These are phyloP conservation scores for Rhineura floridana DNA, from an alignment of 2,113 vertebrate species.

Conservation along the genomic window DNA sequence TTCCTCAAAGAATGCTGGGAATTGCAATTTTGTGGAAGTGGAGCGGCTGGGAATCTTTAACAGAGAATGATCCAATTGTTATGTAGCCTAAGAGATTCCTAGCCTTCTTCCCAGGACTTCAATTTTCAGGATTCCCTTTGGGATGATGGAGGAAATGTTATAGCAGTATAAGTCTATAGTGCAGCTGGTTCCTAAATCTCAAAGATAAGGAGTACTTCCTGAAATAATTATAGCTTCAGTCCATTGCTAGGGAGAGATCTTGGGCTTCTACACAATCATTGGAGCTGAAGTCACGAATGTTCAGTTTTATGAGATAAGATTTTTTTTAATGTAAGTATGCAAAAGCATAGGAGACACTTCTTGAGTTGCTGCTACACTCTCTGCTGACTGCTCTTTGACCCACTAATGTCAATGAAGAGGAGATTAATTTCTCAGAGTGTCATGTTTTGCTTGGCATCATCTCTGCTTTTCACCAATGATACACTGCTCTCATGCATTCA, in stretches of 20 bases:
- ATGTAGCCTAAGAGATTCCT: background rate
- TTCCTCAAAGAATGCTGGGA: background rate
- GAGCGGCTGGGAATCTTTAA: background rate
- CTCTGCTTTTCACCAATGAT: background rate
- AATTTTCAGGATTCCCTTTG: background rate
- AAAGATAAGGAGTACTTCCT: background rate
- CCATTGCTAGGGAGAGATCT: background rate
- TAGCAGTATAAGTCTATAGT: background rate
- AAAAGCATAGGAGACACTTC: background rate
- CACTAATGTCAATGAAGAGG: background rate
- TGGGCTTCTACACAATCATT: background rate
- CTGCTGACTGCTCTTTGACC: slow-evolving; percentile 4
- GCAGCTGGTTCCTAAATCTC: background rate
- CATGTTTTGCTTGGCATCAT: background rate
- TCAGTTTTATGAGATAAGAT: slow-evolving; percentile 1
- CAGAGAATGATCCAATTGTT: slow-evolving; percentile 1
- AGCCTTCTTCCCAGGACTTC: background rate
- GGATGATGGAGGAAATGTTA: background rate
- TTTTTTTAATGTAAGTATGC: background rate
- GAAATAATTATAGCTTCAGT: background rate
- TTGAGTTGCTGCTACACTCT: background rate
- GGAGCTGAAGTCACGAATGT: background rate
- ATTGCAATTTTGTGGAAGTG: background rate
- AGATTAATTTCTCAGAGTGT: background rate
- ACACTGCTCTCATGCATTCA: background rate